Conservation (phyloP, 2,113 vertebrate genomes). For the Bubo blakistoni region DNA sequence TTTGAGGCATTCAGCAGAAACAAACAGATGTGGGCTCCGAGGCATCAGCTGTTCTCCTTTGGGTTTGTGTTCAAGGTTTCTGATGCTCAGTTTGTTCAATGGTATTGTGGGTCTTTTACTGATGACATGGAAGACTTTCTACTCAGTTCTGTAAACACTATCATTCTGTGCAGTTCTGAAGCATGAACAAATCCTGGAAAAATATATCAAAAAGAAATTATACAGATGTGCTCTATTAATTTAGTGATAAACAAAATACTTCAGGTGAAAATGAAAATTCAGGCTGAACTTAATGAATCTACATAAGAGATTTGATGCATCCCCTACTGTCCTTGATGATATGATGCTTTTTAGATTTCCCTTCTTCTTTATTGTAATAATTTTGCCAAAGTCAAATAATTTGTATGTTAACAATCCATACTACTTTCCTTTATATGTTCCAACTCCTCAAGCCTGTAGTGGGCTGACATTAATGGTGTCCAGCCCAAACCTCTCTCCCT, state of each 20-base stretch:
- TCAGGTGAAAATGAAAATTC: background rate
- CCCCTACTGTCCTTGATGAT: background rate
- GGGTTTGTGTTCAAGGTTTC: background rate
- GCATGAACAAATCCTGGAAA: background rate
- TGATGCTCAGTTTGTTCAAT: background rate
- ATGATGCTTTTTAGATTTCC: background rate
- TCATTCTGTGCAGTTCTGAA: background rate
- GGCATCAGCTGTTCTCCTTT: background rate
- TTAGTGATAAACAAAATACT: background rate
- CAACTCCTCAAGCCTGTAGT: background rate
- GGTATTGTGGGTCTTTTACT: background rate
- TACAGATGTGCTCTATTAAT: background rate
- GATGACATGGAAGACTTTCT: background rate
- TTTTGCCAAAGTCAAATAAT: background rate
- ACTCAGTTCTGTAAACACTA: background rate
- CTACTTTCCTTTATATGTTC: background rate
- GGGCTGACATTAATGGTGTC: background rate
- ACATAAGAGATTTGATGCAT: fast-evolving
- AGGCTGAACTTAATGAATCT: background rate
- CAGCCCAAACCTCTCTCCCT: background rate
- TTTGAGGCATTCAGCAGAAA: background rate
- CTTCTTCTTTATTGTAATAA: background rate
- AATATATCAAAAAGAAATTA: background rate
- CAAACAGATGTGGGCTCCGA: background rate
- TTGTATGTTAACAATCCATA: background rate